Evolutionary conservation across 2,888 invertebrate species (phyloP).

Genomic region (Toxonevra muliebris): DNA sequence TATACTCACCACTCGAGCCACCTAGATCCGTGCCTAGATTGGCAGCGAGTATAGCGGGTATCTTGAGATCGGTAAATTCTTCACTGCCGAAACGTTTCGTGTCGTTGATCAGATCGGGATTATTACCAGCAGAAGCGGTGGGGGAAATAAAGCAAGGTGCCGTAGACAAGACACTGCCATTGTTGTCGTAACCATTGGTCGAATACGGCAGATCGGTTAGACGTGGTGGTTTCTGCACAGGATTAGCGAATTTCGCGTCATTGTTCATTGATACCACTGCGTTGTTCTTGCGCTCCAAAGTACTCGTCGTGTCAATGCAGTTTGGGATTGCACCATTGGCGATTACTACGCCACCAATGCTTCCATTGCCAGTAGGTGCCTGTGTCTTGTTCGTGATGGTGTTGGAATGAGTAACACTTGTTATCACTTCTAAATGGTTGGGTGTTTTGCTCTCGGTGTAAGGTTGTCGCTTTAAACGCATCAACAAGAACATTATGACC

Average conservation of each 20-base stretch:
- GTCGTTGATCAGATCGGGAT: constrained; percentile 87
- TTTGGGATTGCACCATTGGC: constrained; percentile 69
- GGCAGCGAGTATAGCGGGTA: constrained; percentile 63
- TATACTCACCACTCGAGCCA: constrained; percentile 77
- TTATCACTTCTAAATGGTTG: constrained; percentile 77
- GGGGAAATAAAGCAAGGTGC: constrained; percentile 78
- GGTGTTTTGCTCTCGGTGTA: constrained; percentile 80
- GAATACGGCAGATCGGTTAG: constrained; percentile 75
- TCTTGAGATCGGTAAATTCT: constrained; percentile 63
- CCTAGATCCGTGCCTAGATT: constrained; percentile 67
- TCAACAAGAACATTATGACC: constrained; percentile 76
- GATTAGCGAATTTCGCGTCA: constrained; percentile 68
- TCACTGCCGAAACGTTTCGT: constrained; percentile 74
- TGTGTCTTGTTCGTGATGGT: constrained; percentile 67
- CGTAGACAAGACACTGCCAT: constrained; percentile 72
- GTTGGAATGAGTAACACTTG: constrained; percentile 70
- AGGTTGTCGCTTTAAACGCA: constrained; percentile 78
- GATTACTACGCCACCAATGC: constrained; percentile 69
- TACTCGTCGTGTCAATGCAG: constrained; percentile 46
- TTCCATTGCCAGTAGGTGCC: constrained; percentile 63
- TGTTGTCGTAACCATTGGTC: constrained; percentile 75
- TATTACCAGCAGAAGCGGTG: constrained; percentile 78
- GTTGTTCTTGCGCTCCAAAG: constrained; percentile 51
- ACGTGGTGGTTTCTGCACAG: constrained; percentile 77
- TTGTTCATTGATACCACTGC: constrained; percentile 26